Evolutionary conservation across 2,888 invertebrate species (phyloP).

Genomic region (Lithophane ornitopus): DNA sequence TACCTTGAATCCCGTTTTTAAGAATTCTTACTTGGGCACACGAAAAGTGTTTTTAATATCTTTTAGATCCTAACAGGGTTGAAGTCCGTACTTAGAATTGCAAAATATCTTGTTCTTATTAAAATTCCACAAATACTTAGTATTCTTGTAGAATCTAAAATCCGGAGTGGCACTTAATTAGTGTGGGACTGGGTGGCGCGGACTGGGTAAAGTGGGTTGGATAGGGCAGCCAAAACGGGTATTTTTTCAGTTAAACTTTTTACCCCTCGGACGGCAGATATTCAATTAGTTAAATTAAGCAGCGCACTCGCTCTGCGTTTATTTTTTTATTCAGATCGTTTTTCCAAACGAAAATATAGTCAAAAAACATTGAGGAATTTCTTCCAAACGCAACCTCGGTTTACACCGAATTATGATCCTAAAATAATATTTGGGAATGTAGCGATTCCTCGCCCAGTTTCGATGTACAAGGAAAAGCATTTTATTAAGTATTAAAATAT

Average conservation of each 20-base stretch:
- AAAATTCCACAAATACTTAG: slow-evolving; percentile 51
- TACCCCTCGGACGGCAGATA: slow-evolving; percentile 55
- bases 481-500: neutral
- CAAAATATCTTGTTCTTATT: slow-evolving; percentile 47
- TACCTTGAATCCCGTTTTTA: slow-evolving; percentile 25
- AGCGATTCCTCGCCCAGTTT: slow-evolving; percentile 11
- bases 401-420: slow-evolving; percentile 39
- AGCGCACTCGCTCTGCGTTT: slow-evolving; percentile 50
- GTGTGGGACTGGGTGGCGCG: slow-evolving; percentile 32
- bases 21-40: neutral
- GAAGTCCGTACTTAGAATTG: slow-evolving; percentile 22
- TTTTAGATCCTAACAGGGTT: neutral
- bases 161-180: slow-evolving; percentile 69
- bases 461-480: slow-evolving; percentile 18
- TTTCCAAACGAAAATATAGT: slow-evolving; percentile 36
- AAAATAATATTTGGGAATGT: slow-evolving; percentile 54
- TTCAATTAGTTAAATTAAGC: slow-evolving; percentile 71
- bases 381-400: slow-evolving; percentile 10
- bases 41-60: slow-evolving; percentile 30
- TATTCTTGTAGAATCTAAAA: slow-evolving; percentile 50
- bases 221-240: slow-evolving; percentile 50
- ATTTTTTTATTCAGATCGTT: slow-evolving; percentile 38
- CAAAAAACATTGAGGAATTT: slow-evolving; percentile 20
- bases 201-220: slow-evolving; percentile 30
- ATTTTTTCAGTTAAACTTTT: slow-evolving; percentile 64